Evolutionary conservation across 2,888 invertebrate genomes (phyloP).

Genomic region (Drosophila nr. fundita): DNA sequence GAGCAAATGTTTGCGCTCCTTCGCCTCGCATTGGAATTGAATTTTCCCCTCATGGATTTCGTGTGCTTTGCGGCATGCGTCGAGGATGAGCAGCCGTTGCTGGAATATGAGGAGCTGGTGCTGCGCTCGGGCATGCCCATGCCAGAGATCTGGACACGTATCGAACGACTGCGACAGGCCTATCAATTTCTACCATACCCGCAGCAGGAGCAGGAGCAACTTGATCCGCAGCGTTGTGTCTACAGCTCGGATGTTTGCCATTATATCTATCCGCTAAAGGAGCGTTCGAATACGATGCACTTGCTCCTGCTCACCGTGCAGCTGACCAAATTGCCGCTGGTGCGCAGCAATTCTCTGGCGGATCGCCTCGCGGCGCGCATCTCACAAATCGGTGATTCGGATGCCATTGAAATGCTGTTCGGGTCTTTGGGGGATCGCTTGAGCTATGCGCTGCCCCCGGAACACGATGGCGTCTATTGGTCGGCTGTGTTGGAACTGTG

Average conservation of each 20-base stretch:
- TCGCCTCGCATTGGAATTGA: constrained; percentile 89
- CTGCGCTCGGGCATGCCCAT: constrained; percentile 89
- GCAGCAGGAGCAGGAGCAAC: constrained; percentile 52
- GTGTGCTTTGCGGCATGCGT: constrained; percentile 76
- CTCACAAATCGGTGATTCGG: constrained; percentile 82
- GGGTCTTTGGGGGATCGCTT: constrained; percentile 71
- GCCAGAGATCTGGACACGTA: constrained; percentile 90
- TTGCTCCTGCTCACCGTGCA: constrained; percentile 87
- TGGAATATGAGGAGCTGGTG: constrained; percentile 88
- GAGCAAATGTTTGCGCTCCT: constrained; percentile 91
- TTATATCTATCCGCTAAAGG: constrained; percentile 89
- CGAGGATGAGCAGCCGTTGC: constrained; percentile 80
- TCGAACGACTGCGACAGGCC: constrained; percentile 90
- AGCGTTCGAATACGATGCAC: constrained; percentile 87
- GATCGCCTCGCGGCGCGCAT: constrained; percentile 82
- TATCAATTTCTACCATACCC: constrained; percentile 89
- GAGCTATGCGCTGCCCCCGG: constrained; percentile 47
- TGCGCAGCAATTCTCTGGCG: constrained; percentile 86
- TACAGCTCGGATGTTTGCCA: constrained; percentile 88
- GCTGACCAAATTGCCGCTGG: constrained; percentile 86
- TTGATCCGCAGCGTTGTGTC: constrained; percentile 89
- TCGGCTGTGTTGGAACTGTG: constrained; percentile 81
- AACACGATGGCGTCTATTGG: constrained; percentile 54
- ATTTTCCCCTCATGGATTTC: constrained; percentile 86
- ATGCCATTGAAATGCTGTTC: constrained; percentile 86